Evolutionary conservation across 1,140 invertebrate genomes (phyloP).

Genomic region (Aricia agestis): DNA sequence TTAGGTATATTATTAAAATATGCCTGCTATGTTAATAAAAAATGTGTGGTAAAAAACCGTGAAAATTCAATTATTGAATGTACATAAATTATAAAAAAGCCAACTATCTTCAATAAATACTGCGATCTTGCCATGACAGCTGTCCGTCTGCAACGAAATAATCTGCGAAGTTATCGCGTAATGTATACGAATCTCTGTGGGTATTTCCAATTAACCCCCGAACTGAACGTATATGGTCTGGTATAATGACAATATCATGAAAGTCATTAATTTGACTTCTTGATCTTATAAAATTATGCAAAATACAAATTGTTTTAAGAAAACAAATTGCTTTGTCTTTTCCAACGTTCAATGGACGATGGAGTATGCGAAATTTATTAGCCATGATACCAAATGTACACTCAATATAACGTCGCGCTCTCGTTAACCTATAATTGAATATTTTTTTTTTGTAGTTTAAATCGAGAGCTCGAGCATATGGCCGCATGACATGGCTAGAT

Average conservation of each 20-base stretch:
- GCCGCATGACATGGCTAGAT: conserved; percentile 31
- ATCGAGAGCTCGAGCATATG: conserved; percentile 33
- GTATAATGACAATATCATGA: conserved; percentile 33
- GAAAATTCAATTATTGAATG: conserved; percentile 23
- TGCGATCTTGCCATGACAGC: conserved; percentile 21
- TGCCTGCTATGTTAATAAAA: conserved; percentile 24
- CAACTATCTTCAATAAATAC: conserved; percentile 23
- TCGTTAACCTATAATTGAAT: conserved; percentile 29
- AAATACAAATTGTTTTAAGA: conserved; percentile 30
- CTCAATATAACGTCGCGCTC: conserved; percentile 29
- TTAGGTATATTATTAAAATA: conserved; percentile 24
- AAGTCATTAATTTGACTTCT: conserved; percentile 27
- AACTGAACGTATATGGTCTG: conserved; percentile 30
- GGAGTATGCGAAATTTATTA: conserved; percentile 33
- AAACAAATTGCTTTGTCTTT: conserved; percentile 28
- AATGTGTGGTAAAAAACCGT: conserved; percentile 23
- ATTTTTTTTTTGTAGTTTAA: conserved; percentile 31
- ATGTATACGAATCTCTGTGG: conserved; percentile 33
- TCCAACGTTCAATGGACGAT: conserved; percentile 32
- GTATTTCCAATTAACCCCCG: conserved; percentile 30
- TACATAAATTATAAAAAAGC: conserved; percentile 23
- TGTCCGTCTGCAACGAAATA: conserved; percentile 21
- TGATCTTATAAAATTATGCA: conserved; percentile 35
- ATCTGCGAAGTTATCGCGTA: conserved; percentile 22
- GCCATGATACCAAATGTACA: conserved; percentile 32